These are phyloP conservation scores for Pseudomugil gertrudae DNA, from an alignment of 2,797 vertebrate genomes.

Conservation along the genomic window DNA sequence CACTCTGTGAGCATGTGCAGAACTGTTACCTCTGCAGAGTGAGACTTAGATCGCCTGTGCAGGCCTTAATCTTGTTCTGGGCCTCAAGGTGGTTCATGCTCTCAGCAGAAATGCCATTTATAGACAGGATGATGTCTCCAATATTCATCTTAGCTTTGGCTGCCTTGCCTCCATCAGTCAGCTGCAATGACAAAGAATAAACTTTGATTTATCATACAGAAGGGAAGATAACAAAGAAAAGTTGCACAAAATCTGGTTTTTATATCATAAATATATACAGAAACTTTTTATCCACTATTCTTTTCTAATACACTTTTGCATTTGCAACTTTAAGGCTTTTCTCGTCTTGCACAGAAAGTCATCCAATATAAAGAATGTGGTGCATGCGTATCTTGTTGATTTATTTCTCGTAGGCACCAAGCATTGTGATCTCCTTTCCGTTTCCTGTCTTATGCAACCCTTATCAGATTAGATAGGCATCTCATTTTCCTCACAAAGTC, in stretches of 20 bases:
- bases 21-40: slow-evolving; percentile 90
- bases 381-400: not conserved
- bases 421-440: slow-evolving; percentile 27
- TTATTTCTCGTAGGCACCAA: slow-evolving; percentile 27
- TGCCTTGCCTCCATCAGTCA: slow-evolving; percentile 94
- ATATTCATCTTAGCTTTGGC: slow-evolving; percentile 88
- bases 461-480: slow-evolving; percentile 44
- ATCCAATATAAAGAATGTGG: not conserved
- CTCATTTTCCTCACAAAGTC: slow-evolving; percentile 29
- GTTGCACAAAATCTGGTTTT: not conserved
- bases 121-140: slow-evolving; percentile 92
- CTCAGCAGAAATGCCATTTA: slow-evolving; percentile 90
- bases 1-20: not conserved
- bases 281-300: not conserved
- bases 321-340: not conserved
- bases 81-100: slow-evolving; percentile 98
- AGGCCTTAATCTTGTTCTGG: slow-evolving; percentile 99
- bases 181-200: slow-evolving; percentile 77
- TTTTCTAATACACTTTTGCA: not conserved
- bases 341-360: not conserved
- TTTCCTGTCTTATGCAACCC: slow-evolving; percentile 53
- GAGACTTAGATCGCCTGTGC: slow-evolving; percentile 88
- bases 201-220: not conserved
- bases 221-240: not conserved
- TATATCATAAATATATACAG: not conserved